Evolutionary conservation across 2,797 vertebrate species (phyloP).

Genomic region (Gadopsis bispinosus): DNA sequence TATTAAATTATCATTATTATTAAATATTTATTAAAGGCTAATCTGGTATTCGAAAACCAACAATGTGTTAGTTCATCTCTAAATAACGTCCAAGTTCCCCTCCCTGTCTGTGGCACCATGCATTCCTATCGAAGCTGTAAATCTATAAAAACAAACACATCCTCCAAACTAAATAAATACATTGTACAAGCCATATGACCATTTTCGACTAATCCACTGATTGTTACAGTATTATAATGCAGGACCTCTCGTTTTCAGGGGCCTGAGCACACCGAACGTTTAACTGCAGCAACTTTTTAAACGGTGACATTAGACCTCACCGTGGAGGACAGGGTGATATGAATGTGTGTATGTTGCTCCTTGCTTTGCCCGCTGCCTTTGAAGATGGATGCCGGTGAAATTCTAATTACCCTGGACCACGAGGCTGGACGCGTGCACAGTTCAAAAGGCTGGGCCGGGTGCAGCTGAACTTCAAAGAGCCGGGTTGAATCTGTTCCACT

Average conservation of each 20-base stretch:
- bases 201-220: neutral
- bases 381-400: conserved; percentile 78
- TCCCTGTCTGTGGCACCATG: neutral
- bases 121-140: neutral
- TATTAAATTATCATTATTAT: neutral
- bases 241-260: neutral
- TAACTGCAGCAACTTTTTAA: conserved; percentile 65
- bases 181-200: neutral
- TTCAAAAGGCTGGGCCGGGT: conserved; percentile 75
- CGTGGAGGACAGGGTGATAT: conserved; percentile 67
- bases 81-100: neutral
- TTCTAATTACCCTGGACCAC: conserved; percentile 76
- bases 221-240: neutral
- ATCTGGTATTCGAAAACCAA: neutral
- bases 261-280: conserved; percentile 24
- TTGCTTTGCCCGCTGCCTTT: conserved; percentile 71
- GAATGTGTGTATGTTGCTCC: conserved; percentile 49
- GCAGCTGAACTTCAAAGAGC: conserved; percentile 75
- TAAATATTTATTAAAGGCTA: conserved; percentile 2
- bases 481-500: conserved; percentile 74
- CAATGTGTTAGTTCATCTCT: neutral
- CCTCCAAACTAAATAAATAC: neutral
- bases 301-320: conserved; percentile 64
- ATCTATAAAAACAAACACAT: neutral
- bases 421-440: conserved; percentile 68